Conservation (phyloP, 1,140 invertebrate species). For the Dreissena rostriformis region DNA sequence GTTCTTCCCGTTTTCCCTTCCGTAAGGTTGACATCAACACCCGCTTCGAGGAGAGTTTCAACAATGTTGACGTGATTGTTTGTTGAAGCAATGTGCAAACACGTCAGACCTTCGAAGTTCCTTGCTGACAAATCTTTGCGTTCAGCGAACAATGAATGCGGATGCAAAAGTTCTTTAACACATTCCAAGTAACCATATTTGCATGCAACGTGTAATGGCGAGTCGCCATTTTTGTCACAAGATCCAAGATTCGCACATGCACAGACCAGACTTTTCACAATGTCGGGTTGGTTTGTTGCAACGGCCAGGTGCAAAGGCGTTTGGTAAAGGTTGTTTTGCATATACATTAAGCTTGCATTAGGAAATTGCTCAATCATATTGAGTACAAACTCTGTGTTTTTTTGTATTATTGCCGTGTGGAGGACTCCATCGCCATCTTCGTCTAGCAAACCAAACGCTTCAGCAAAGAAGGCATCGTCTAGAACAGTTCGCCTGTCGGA, state of each 20-base stretch:
- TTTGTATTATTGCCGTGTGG: not conserved
- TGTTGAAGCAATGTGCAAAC: slow-evolving; percentile 40
- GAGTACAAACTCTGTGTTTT: not conserved
- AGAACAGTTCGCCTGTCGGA: too few relatives aligned
- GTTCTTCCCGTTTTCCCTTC: slow-evolving; percentile 70
- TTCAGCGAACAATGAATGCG: not conserved
- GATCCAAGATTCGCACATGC: slow-evolving; percentile 84
- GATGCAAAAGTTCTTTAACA: slow-evolving; percentile 82
- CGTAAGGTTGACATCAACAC: slow-evolving; percentile 26
- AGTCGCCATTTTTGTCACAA: slow-evolving; percentile 77
- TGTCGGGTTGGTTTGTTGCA: slow-evolving; percentile 84
- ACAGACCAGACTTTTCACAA: slow-evolving; percentile 86
- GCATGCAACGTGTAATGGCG: slow-evolving; percentile 91
- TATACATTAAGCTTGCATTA: not conserved
- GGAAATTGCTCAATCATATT: too few relatives aligned
- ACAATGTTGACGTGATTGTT: slow-evolving; percentile 25
- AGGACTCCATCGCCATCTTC: not conserved
- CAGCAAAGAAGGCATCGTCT: too few relatives aligned
- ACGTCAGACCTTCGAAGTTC: slow-evolving; percentile 37
- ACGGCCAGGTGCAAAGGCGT: slow-evolving; percentile 89
- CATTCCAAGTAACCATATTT: slow-evolving; percentile 86
- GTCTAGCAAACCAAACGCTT: not conserved
- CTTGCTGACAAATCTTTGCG: slow-evolving; percentile 3
- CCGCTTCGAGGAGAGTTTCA: slow-evolving; percentile 5
- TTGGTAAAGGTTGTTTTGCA: slow-evolving; percentile 67